Base-by-base conservation (phyloP, 35 echinoderm and acorn worm genomes). In the Apostichopus parvimensis region DNA sequence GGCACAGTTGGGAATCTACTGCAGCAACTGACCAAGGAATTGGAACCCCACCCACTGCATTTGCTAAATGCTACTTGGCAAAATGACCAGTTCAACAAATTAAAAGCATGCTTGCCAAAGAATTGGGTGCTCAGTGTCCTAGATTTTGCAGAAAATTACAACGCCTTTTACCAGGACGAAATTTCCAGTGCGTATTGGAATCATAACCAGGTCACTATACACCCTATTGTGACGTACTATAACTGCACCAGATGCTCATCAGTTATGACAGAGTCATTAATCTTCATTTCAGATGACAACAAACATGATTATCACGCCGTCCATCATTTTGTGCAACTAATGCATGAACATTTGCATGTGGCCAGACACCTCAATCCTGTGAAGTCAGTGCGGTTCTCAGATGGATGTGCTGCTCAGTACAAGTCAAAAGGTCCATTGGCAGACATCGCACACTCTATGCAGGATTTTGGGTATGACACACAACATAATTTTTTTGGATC, bases 401-500 rank as follows among this genome's bases (percentile, higher is more conserved):
- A 91, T 91, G 90, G 90, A 21, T 91, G 90, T 77, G 53, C 73
- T 22, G 61, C 52, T 5, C 90, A 91, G 25, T 91, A 91, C 53
- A 91, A 91, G 70, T 96, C 90, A 8, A 83, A 71, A 56, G 95
- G 93, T 1, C 90, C 93, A 17, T 53, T 95, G 25, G 20, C 77
- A 53, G 94, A 95, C 53, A 88, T 95, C 10, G 18, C 85, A 4
- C 12, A 91, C 23, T 21, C 91, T 6, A 34, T 10, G n/a, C 64
- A 81, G 22, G 92, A 95, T 26, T 91, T 26, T 72, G 54, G 52
- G 3, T 91, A 66, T 21, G 15, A 7, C 4, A 93, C 83, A 10
- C 12, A 26, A 10, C 95, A 95, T 68, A 91, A 95, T 34, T 95
- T 91, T 54, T 93, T 57, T 80, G 95, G 95, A 1, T 86, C 95